Evolutionary conservation across 2,113 vertebrate genomes (phyloP).

Genomic region (Hemichromis elongatus): DNA sequence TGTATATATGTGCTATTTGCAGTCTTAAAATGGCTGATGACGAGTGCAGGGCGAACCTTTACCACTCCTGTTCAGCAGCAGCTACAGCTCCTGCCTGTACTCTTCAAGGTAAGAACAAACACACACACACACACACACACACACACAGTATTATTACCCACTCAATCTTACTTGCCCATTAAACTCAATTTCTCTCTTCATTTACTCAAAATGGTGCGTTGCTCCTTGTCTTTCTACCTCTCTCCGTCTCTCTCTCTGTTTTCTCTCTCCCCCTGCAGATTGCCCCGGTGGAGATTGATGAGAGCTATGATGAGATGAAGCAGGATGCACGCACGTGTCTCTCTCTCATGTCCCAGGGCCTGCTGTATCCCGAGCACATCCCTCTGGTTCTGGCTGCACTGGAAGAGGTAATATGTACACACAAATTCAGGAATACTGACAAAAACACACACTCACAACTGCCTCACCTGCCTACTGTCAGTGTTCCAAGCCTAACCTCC

Average conservation of each 20-base stretch:
- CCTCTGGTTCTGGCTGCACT: slow-evolving; percentile 88
- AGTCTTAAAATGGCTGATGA: slow-evolving; percentile 99
- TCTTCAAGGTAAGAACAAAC: slow-evolving; percentile 86
- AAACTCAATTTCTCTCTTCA: slow-evolving; percentile 74
- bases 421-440: background rate
- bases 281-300: slow-evolving; percentile 96
- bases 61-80: slow-evolving; percentile 91
- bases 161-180: slow-evolving; percentile 71
- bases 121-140: slow-evolving; percentile 6
- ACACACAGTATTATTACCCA: slow-evolving; percentile 65
- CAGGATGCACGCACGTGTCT: slow-evolving; percentile 97
- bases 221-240: slow-evolving; percentile 49
- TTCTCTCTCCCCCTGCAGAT: slow-evolving; percentile 76
- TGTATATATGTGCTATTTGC: slow-evolving; percentile 11
- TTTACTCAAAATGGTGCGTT: slow-evolving; percentile 66
- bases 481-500: background rate
- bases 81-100: slow-evolving; percentile 89
- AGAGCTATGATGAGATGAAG: slow-evolving; percentile 97
- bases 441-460: background rate
- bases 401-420: slow-evolving; percentile 78
- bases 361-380: slow-evolving; percentile 95
- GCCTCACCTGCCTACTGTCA: slow-evolving; percentile 29
- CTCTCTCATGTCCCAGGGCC: slow-evolving; percentile 96
- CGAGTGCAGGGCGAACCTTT: slow-evolving; percentile 90
- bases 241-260: slow-evolving; percentile 3